A percentile compares a stretch with the other conserved stretches of the same genome.
These are phyloP conservation scores for Griposia aprilina DNA, from an alignment of 2,888 invertebrate species.

Conservation along the genomic window DNA sequence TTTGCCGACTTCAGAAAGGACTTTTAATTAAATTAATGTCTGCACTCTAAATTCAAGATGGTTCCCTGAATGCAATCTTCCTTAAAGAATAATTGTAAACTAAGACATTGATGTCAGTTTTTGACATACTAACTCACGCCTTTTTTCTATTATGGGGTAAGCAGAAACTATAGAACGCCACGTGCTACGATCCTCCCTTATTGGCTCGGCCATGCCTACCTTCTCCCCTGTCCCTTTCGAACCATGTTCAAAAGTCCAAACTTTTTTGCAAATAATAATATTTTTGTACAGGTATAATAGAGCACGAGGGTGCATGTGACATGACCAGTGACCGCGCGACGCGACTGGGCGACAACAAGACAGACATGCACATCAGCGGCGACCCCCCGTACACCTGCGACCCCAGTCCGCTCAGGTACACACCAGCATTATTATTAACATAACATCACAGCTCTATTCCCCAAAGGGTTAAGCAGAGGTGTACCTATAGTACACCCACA, in stretches of 20 bases:
- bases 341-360: constrained; percentile 77
- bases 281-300: constrained; percentile 82
- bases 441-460: background rate
- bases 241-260: background rate
- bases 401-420: constrained; percentile 87
- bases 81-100: background rate
- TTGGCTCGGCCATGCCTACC: background rate
- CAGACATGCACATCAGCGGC: constrained; percentile 88
- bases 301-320: constrained; percentile 82
- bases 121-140: background rate
- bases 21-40: constrained; percentile 8
- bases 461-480: background rate
- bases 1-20: background rate
- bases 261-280: too few relatives aligned
- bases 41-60: background rate
- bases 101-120: background rate
- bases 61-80: background rate
- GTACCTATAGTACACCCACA: background rate
- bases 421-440: constrained; percentile 21
- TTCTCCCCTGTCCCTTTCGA: background rate
- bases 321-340: constrained; percentile 86
- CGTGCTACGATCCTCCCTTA: background rate
- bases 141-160: background rate
- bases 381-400: constrained; percentile 87
- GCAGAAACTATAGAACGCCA: background rate